Base-by-base conservation (phyloP, 2,888 invertebrate species). In the Plebejus melissa region DNA sequence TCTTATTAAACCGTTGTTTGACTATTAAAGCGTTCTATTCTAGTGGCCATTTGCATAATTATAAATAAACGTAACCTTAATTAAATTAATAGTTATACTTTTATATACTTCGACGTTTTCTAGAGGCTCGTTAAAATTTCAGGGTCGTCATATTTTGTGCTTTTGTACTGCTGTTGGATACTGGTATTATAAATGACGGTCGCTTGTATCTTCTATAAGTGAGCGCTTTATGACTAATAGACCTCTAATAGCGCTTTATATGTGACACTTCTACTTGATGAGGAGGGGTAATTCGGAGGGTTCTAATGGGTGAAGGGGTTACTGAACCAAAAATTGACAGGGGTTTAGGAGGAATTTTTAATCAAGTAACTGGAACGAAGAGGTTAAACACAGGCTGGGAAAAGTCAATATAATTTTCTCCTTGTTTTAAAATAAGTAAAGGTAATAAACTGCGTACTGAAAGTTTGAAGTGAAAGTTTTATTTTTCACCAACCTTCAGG, bases 121-220 rank as follows among this genome's bases (percentile, higher is more conserved):
- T 11, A 60, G 60, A 60, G 60, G 32, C 65, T 65, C 65, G 65
- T 65, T 65, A 65, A 65, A 1, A 36, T 65, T 65, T 65, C 65
- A 65, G 65, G 32, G 65, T 65, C 65, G 32, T 65, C 13, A 65
- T 65, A 65, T 65, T 65, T 65, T 65, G 65, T 32, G 65, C 32
- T 65, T 36, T 36, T 65, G 65, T 65, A 13, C 13, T 13, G 60
- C 32, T 11, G 65, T 65, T 65, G 28, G 32, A 22, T 7, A 65
- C 4, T 28, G 65, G 65, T 32, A 32, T 65, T 65, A 65, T 36
- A 16, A 65, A 65, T 32, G 32, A 16, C 32, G 65, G 65, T 65
- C 32, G 65, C 32, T 65, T 65, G 32, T 65, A 65, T 65, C 65
- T 65, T 65, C 65, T 36, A 65, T 36, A 32, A 65, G 11, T 32